Conservation (phyloP, 2,113 vertebrate species). For the Platysteira castanea region DNA sequence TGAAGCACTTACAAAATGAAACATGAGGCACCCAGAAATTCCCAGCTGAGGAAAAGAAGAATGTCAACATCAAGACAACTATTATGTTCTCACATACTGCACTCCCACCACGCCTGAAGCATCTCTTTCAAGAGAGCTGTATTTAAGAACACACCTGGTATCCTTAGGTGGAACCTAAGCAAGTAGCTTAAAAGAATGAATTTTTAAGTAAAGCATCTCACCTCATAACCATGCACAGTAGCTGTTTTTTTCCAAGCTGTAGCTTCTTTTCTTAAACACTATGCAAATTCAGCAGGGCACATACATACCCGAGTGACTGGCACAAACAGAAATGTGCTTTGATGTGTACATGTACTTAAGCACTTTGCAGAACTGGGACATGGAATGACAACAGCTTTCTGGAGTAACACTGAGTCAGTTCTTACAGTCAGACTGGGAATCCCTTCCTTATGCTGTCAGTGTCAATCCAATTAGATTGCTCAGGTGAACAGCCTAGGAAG, state of each 20-base stretch:
- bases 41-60: neutral
- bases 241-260: neutral
- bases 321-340: neutral
- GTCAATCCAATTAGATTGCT: neutral
- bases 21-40: neutral
- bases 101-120: neutral
- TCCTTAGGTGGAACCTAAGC: neutral
- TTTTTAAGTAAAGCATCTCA: neutral
- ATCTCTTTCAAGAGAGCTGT: neutral
- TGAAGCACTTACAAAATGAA: neutral
- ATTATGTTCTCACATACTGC: neutral
- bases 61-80: neutral
- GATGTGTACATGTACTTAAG: neutral
- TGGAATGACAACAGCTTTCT: constrained; percentile 3
- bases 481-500: neutral
- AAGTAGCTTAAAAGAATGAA: neutral
- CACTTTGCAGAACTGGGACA: constrained; percentile 11
- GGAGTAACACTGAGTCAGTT: constrained; percentile 10
- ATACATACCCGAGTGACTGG: neutral
- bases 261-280: neutral
- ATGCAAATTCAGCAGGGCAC: neutral
- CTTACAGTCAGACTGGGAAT: neutral
- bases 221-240: neutral
- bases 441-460: neutral
- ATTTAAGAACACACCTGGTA: neutral